Evolutionary conservation across 2,888 invertebrate genomes (phyloP).

Genomic region (Platycheirus rosarum): DNA sequence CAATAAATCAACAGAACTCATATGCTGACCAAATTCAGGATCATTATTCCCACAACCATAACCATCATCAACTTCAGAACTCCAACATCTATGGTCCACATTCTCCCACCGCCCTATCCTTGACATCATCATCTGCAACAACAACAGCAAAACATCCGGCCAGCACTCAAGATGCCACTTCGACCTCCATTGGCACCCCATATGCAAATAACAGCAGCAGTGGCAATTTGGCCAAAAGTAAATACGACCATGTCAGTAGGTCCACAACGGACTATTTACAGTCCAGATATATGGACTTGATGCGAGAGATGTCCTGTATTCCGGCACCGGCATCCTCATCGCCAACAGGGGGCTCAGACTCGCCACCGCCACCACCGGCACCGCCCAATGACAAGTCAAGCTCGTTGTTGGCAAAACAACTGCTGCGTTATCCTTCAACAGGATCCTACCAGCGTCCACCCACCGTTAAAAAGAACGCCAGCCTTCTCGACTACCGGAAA

Average conservation of each 20-base stretch:
- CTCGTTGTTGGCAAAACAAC: slow-evolving; percentile 54
- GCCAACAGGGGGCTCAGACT: slow-evolving; percentile 62
- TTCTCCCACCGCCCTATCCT: slow-evolving; percentile 59
- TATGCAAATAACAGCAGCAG: slow-evolving; percentile 64
- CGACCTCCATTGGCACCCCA: slow-evolving; percentile 41
- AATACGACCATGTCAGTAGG: slow-evolving; percentile 75
- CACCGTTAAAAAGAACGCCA: slow-evolving; percentile 70
- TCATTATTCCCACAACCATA: slow-evolving; percentile 70
- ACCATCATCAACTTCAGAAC: slow-evolving; percentile 60
- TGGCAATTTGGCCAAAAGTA: slow-evolving; percentile 71
- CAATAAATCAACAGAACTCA: slow-evolving; percentile 75
- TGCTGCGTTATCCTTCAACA: slow-evolving; percentile 69
- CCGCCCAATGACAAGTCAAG: slow-evolving; percentile 63
- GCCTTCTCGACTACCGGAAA: slow-evolving; percentile 76
- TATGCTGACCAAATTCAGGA: slow-evolving; percentile 61
- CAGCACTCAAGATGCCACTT: slow-evolving; percentile 59
- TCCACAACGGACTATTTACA: slow-evolving; percentile 76
- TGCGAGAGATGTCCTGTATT: slow-evolving; percentile 73
- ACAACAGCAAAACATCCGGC: slow-evolving; percentile 52
- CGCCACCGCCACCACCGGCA: slow-evolving; percentile 70
- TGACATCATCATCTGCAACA: slow-evolving; percentile 60
- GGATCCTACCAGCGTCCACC: slow-evolving; percentile 69
- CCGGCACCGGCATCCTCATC: slow-evolving; percentile 68
- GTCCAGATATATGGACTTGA: slow-evolving; percentile 74
- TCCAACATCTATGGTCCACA: slow-evolving; percentile 52